A percentile compares a stretch with the other conserved stretches of the same genome.
Evolutionary conservation across 2,113 vertebrate species (phyloP).

Genomic region (Ranitomeya variabilis): DNA sequence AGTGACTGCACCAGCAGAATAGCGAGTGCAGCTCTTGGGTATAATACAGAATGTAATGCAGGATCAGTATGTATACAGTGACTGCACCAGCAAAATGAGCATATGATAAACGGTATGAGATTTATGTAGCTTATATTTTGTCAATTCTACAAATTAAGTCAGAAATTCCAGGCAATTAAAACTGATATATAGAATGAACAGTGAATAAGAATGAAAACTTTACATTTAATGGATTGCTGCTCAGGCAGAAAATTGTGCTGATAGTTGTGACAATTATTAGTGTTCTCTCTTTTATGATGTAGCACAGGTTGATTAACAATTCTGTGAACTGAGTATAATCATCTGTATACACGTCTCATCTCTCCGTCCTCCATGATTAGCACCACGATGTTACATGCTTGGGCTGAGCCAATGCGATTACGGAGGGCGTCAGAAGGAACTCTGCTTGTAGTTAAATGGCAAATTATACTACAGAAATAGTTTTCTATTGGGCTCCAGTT

Average conservation of each 20-base stretch:
- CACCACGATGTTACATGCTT: not conserved
- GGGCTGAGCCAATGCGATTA: not conserved
- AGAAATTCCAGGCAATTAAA: not conserved
- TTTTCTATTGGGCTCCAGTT: too few species aligned
- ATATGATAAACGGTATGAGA: too few species aligned
- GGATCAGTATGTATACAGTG: too few species aligned
- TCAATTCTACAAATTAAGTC: not conserved
- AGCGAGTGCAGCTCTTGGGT: too few species aligned
- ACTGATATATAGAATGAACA: not conserved
- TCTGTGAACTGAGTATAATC: not conserved
- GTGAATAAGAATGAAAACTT: not conserved
- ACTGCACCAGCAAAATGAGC: too few species aligned
- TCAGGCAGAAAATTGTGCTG: not conserved
- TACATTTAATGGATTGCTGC: not conserved
- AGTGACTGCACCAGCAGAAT: too few species aligned
- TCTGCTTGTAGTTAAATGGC: not conserved
- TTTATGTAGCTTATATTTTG: not conserved
- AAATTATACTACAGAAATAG: too few species aligned
- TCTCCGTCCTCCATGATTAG: constrained; percentile 19
- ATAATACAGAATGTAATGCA: too few species aligned
- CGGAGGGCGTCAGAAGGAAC: not conserved
- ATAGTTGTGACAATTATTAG: not conserved
- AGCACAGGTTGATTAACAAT: constrained; percentile 18
- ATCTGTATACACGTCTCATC: not conserved
- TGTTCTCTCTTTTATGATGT: not conserved